Conservation (phyloP, 2,888 invertebrate species). For the Octodonta nipae region DNA sequence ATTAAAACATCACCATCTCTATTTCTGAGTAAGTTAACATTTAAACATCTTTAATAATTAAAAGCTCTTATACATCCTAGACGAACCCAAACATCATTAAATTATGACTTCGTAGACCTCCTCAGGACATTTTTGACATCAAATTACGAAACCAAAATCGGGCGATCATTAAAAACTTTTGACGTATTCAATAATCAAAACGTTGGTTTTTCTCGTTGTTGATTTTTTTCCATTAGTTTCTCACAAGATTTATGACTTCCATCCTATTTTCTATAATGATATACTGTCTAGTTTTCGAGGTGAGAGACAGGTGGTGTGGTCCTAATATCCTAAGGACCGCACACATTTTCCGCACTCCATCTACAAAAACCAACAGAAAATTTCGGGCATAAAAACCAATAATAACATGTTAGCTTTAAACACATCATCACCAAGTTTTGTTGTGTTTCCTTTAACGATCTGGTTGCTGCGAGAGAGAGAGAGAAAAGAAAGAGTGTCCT, state of each 20-base stretch:
- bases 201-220: too few relatives aligned
- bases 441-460: constrained; percentile 19
- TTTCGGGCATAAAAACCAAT: constrained; percentile 16
- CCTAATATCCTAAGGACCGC: constrained; percentile 14
- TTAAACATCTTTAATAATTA: too few relatives aligned
- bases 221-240: too few relatives aligned
- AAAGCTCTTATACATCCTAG: too few relatives aligned
- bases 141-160: too few relatives aligned
- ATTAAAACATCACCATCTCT: too few relatives aligned
- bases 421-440: constrained; percentile 18
- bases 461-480: constrained; percentile 5
- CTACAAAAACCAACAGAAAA: constrained; percentile 14
- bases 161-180: too few relatives aligned
- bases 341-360: constrained; percentile 14
- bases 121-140: too few relatives aligned
- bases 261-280: constrained; percentile 19
- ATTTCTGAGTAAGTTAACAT: too few relatives aligned
- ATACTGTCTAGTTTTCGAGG: neutral
- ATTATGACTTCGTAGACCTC: too few relatives aligned
- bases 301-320: constrained; percentile 15
- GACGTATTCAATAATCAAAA: too few relatives aligned
- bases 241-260: constrained; percentile 18
- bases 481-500: constrained; percentile 5
- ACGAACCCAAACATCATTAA: too few relatives aligned
- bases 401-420: constrained; percentile 22